phyloP scores from a whole-genome alignment of 1,140 invertebrate genomes.

The Pristionchus pacificus region DNA sequence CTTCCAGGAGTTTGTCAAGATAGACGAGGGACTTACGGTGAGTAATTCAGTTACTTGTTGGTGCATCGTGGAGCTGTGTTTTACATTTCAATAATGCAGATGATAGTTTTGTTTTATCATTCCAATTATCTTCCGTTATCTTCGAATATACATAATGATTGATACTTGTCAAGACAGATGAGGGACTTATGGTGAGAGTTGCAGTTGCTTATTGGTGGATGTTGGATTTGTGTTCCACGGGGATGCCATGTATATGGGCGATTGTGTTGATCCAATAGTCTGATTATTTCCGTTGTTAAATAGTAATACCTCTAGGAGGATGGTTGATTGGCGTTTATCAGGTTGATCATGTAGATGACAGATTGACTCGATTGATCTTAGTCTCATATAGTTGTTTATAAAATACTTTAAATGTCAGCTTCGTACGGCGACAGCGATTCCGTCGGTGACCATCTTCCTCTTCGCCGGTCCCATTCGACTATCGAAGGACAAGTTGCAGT shows the following conservation, averaged over 20 bases:
- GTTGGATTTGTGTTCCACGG: no score
- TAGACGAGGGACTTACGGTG: slow-evolving; percentile 50
- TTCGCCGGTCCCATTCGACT: slow-evolving; percentile 49
- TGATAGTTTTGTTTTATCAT: background rate
- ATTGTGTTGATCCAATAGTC: no score
- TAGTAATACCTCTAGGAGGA: no score
- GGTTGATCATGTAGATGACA: slow-evolving; percentile 7
- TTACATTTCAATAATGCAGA: background rate
- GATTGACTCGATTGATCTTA: slow-evolving; percentile 14
- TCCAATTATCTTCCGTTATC: background rate
- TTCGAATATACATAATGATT: background rate
- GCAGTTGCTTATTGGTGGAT: no score
- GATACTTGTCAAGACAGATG: no score
- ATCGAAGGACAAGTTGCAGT: slow-evolving; percentile 13
- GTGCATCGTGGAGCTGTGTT: background rate
- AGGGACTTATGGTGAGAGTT: no score
- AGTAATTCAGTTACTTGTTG: no score
- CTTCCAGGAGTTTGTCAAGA: slow-evolving; percentile 46
- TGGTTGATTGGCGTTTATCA: slow-evolving; percentile 5
- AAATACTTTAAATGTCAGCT: slow-evolving; percentile 29
- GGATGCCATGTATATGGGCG: no score
- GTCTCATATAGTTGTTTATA: slow-evolving; percentile 24
- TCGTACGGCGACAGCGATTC: slow-evolving; percentile 48
- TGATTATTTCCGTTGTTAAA: no score
- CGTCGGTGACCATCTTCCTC: slow-evolving; percentile 41